These are phyloP conservation scores for Pammene fasciana DNA, from an alignment of 2,888 invertebrate species.

Conservation along the genomic window DNA sequence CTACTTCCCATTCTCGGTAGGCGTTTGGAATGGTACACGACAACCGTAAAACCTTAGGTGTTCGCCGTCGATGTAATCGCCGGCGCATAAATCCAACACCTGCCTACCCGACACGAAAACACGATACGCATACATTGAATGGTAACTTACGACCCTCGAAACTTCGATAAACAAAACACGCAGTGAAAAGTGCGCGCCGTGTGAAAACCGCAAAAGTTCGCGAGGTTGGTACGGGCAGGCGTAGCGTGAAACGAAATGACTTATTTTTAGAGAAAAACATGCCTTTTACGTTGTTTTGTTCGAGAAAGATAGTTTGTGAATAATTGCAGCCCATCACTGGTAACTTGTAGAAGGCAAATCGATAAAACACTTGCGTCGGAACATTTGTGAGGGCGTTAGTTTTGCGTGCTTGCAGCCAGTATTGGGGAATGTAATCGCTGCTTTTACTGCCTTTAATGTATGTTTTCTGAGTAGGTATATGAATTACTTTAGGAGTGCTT, in stretches of 20 bases:
- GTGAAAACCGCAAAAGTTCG: constrained; percentile 9
- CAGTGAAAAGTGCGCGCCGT: neutral
- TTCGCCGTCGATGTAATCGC: constrained; percentile 57
- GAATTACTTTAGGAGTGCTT: constrained; percentile 18
- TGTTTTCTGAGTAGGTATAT: constrained; percentile 18
- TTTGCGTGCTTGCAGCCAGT: constrained; percentile 17
- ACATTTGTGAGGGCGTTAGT: neutral
- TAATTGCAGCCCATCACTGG: constrained; percentile 68
- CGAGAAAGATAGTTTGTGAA: constrained; percentile 56
- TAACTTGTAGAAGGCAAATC: constrained; percentile 46
- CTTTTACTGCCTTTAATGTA: constrained; percentile 28
- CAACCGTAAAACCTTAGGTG: constrained; percentile 22
- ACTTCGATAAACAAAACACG: neutral
- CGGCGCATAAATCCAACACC: constrained; percentile 72
- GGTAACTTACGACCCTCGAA: constrained; percentile 6
- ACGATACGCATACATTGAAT: constrained; percentile 24
- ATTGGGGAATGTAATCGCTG: constrained; percentile 16
- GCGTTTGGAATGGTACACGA: neutral
- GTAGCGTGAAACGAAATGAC: constrained; percentile 6
- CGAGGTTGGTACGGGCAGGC: neutral
- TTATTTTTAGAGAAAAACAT: neutral
- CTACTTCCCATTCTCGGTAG: neutral
- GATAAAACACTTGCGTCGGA: constrained; percentile 23
- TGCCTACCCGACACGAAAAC: constrained; percentile 51
- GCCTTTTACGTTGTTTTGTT: constrained; percentile 27